Evolutionary conservation across 2,113 vertebrate species (phyloP), one percentile per base, ranked within the genome.

Genomic region (Eublepharis macularius): DNA sequence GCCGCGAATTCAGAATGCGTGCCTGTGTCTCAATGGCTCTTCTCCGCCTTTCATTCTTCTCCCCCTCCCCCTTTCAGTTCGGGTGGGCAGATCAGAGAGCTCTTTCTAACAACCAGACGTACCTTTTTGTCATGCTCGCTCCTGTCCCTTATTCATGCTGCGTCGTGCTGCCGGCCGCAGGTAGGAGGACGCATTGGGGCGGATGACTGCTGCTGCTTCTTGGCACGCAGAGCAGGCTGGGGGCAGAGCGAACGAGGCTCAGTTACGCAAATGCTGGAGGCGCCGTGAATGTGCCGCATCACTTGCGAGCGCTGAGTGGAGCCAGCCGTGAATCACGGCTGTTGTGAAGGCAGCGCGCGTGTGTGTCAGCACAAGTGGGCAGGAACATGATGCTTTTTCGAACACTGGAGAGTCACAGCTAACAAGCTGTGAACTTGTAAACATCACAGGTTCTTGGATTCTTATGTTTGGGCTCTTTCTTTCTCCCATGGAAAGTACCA

Each of bases 331-430:
- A 96, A 95, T 96, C 95, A 90, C 85, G 91, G 92, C 92, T 88
- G 89, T 94, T 92, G 68, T 86, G 93, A 83, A 92, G 92, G 93
- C 88, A 89, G 93, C 87, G 9, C 16, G 49, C 74, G 85, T 81
- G 49, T 95, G 93, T 96, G 94, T 96, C 95, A 92, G 78, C 60
- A 36, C 91, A 89, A 63, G 93, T 96, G 95, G 96, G 95, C 87
- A 92, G 94, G 92, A 94, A 93, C 90, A 91, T 91, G 87, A 63
- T 76, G 87, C 85, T 90, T 72, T 82, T 78, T 86, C 84, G 83
- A 70, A 90, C 91, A 90, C 36, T 74, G 86, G 47, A 80, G 83
- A 87, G 81, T 90, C 93, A 92, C 90, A 84, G 39, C 74, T 14
- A 75, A 89, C 21, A 81, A 74, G 32, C 60, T 39, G 68, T 88